Evolutionary conservation across 1,140 invertebrate species (phyloP).

Genomic region (Octopus sinensis): DNA sequence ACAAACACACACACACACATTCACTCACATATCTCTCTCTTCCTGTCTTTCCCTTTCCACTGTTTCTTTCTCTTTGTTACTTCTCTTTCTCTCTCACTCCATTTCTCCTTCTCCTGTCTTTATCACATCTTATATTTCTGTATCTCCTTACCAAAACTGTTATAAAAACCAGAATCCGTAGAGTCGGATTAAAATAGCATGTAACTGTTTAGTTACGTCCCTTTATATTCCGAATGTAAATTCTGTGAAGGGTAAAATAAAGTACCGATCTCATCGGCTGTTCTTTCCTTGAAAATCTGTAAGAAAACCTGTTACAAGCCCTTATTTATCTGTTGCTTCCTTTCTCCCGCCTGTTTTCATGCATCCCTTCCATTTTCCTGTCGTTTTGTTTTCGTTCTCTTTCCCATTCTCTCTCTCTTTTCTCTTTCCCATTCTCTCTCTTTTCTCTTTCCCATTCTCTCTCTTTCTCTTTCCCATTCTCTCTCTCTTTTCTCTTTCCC

Average conservation of each 20-base stretch:
- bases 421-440: slow-evolving; percentile 21
- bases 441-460: slow-evolving; percentile 27
- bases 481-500: slow-evolving; percentile 24
- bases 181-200: too few relatives aligned
- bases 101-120: slow-evolving; percentile 10
- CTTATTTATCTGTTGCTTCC: too few relatives aligned
- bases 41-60: slow-evolving; percentile 13
- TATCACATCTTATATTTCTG: slow-evolving; percentile 15
- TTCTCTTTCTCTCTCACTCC: background rate
- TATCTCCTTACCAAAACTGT: too few relatives aligned
- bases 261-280: too few relatives aligned
- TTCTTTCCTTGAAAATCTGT: too few relatives aligned
- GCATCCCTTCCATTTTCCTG: background rate
- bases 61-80: background rate
- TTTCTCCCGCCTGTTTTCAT: slow-evolving; percentile 14
- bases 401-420: slow-evolving; percentile 8
- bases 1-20: background rate
- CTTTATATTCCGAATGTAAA: too few relatives aligned
- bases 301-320: too few relatives aligned
- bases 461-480: slow-evolving; percentile 26
- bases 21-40: slow-evolving; percentile 15
- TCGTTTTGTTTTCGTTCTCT: background rate
- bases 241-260: too few relatives aligned
- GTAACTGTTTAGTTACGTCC: too few relatives aligned
- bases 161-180: too few relatives aligned